Evolutionary conservation across 2,797 vertebrate genomes (phyloP), one percentile per base, ranked within the genome.

Genomic region (Pangasius krempfi): DNA sequence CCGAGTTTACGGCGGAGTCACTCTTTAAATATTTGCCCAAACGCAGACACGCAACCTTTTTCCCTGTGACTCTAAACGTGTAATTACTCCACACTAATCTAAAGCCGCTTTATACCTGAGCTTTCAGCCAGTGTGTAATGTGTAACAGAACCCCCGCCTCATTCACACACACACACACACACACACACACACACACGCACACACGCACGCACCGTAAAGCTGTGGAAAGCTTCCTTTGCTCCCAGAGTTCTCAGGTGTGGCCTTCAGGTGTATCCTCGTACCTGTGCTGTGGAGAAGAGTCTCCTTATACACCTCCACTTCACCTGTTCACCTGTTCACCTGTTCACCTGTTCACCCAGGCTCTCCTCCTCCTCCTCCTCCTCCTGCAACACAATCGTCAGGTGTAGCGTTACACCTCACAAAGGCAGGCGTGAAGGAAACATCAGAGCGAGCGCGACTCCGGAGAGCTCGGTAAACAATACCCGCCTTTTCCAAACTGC

Each of bases 351-450:
- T 85, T 87, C 44, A 73, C 84, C 73, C 18, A 33, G 86, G 56
- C 75, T 44, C 78, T 52, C 44, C 54, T 86, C 84, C 88, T 83
- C 81, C 52, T 82, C 47, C n/a, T 85, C 68, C 92, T 92, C 84
- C 76, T 85, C 68, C 92, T 92, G 92, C 87, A 93, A 94, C 92
- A 84, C 84, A 89, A 91, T 79, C 62, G 72, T 20, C 30, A 44
- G 89, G 90, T 92, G 62, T 92, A 88, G 14, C 2, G 87, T 93
- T 90, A 92, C 92, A 88, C 76, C 90, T 83, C 64, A 93, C 91
- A 91, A 91, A 91, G 87, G 78, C 88, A 91, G 87, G 92, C 76
- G 84, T 92, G 91, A 91, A 89, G 90, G 89, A 86, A 92, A 80
- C 47, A 40, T 66, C 58, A 56, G 73, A 18, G 56, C 60, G 40